Percentiles rank a stretch among this genome's conserved stretches.
Conservation (phyloP, 2,888 invertebrate species). For the Ctenicera cuprea region DNA sequence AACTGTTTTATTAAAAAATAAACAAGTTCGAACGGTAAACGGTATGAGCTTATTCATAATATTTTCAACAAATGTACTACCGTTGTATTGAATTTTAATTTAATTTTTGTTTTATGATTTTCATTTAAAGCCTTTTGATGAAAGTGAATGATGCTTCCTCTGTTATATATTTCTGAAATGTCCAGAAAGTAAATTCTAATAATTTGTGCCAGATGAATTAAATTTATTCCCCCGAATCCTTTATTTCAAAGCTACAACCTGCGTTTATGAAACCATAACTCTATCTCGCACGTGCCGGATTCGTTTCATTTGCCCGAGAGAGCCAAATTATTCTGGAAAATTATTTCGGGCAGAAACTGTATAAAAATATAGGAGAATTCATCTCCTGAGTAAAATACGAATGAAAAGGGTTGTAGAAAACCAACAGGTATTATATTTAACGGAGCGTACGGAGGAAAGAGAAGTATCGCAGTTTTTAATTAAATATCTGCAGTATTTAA, state of each 20-base stretch:
- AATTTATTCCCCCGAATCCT: constrained; percentile 5
- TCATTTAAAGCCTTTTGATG: too few relatives aligned
- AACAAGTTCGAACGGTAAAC: too few relatives aligned
- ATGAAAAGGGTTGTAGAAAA: constrained; percentile 22
- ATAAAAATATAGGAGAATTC: constrained; percentile 25
- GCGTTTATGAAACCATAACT: constrained; percentile 18
- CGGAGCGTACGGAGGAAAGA: constrained; percentile 10
- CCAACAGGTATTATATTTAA: constrained; percentile 36
- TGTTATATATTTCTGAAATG: too few relatives aligned
- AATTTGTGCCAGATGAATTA: too few relatives aligned
- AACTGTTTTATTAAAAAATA: too few relatives aligned
- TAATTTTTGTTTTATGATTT: too few relatives aligned
- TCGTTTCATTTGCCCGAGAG: constrained; percentile 8
- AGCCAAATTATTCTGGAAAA: constrained; percentile 19
- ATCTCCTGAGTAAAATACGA: constrained; percentile 13
- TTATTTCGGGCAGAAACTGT: constrained; percentile 4
- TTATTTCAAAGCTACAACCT: constrained; percentile 2
- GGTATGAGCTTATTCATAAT: too few relatives aligned
- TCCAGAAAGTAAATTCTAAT: too few relatives aligned
- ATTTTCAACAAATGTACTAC: too few relatives aligned
- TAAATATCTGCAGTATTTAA: constrained; percentile 36
- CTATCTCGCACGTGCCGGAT: constrained; percentile 23
- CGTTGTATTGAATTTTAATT: too few relatives aligned
- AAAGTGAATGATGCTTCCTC: too few relatives aligned
- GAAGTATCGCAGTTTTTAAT: constrained; percentile 31